Evolutionary conservation across 2,113 vertebrate species (phyloP), one percentile per base, ranked within the genome.

Genomic region (Garra rufa): DNA sequence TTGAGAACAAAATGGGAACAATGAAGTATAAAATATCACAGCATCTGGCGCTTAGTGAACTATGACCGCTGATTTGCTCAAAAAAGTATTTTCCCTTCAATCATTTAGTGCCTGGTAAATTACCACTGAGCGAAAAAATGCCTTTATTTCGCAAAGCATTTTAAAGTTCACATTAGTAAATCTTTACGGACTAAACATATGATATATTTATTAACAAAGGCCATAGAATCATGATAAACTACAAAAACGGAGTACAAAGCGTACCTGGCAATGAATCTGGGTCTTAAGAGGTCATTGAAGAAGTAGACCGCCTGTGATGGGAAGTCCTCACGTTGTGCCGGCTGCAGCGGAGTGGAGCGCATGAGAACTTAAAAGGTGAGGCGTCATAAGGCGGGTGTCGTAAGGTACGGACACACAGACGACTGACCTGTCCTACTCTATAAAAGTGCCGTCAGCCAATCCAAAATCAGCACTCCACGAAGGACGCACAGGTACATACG

Each of bases 1-100:
- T 44, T 67, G 76, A 48, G 78, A 85, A 73, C 50, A 63, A 76
- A 82, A 77, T 41, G n/a, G 15, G 41, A 65, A 76, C 26, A 71
- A 67, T 82, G 73, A 74, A 84, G 83, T 77, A 73, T 82, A 73
- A 87, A 87, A 82, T 85, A 71, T 78, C 65, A 69, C 26, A 82
- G 86, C 79, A 82, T 87, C 78, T 87, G 83, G 81, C 86, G 77
- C 79, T 70, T 57, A 50, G 24, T 85, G 86, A 87, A 82, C 86
- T 85, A 82, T 73, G 86, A 85, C 86, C 76, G 77, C 50, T 41
- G 17, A 26, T 55, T 78, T 78, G 63, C 30, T 82, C 83, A 85
- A 87, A 82, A 78, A 82, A 82, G 73, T 83, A 73, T 85, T 85
- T 82, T 26, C 13, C 10, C 15, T 69, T 87, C 79, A 87, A 85